Base-by-base conservation (phyloP, 1,140 invertebrate species). In the Drosophila tropicalis region DNA sequence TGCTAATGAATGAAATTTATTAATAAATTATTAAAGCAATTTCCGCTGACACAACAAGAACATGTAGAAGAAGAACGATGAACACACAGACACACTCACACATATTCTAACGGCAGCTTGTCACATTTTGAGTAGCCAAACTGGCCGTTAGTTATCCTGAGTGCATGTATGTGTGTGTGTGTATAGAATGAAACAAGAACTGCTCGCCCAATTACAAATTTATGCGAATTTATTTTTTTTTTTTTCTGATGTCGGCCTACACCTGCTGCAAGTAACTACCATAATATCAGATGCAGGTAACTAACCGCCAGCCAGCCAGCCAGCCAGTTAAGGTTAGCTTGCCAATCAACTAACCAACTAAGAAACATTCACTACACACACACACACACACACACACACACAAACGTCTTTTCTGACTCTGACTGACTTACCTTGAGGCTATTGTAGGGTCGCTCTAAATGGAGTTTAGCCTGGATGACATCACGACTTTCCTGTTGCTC, bases 391-490 rank as follows among this genome's bases (percentile, higher is more conserved):
- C 19, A 22, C 19, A 22, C 19, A 1, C 19, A 2, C 19, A 22
- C 19, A 22, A 25, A 25, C 22, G 2, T 25, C 22, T 25, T 25
- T 25, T 25, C 22, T 25, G 22, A 25, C 22, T 3, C 22, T 25
- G 22, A 3, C 79, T 76, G 40, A 79, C 80, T 79, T 47, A 95
- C 92, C 95, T 95, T 95, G 54, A 95, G 93, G 92, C 95, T 95
- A 85, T 95, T 95, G 86, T 95, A 95, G 67, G 94, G 94, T 78
- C 94, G 93, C 74, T 92, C 91, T 61, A 91, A 60, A 64, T 80
- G 81, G n/a, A 91, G 67, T 62, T 92, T 91, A 39, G 90, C 89
- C 67, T 90, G 83, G 15, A 91, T 84, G 66, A 81, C 80, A 67
- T 90, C 81, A 64, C 86, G 87, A 4, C 78, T 74, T 54, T 91